Evolutionary conservation across 2,797 vertebrate species (phyloP), one percentile per base, ranked within the genome.

Genomic region (Acanthornis magna): DNA sequence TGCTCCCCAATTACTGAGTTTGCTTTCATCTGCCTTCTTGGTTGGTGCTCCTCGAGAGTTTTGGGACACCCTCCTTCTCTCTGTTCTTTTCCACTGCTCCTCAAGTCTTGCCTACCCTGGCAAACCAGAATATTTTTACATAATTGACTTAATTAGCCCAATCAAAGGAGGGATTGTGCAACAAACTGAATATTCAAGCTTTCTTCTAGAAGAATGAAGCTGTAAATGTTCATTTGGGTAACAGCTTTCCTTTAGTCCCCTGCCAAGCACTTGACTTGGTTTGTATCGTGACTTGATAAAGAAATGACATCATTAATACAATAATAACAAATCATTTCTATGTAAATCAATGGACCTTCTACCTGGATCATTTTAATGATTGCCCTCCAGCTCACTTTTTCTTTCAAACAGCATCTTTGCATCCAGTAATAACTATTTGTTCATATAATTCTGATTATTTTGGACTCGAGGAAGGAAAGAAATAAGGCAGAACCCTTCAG

Each of bases 71-170:
- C 20, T 90, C 70, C 58, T 85, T 36, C 88, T 72, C 73, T 89
- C 57, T 70, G 38, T 61, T 88, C 89, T 85, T 91, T 91, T 88
- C 86, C 93, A 2, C 85, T 25, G 38, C 3, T 89, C 61, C 38
- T 88, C 79, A 11, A 48, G 57, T 26, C 73, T 78, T 47, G 48
- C 66, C 92, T 95, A n/a, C 70, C 45, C 62, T 65, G 57, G 65
- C 38, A 79, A 95, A 47, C 45, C 67, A 80, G 57, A 89, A 45
- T 76, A 57, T 77, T 84, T 93, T 84, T 81, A 66, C 60, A 22
- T 88, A 91, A 90, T 73, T 88, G 73, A 81, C 62, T 93, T 88
- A 91, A 96, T 90, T 72, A 91, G 62, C 85, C 53, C n/a, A 62
- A 45, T 79, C 4, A 13, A 89, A 84, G 13, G 9, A n/a, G 51